These are phyloP conservation scores for Poecilobothrus nobilitatus DNA, from an alignment of 2,888 invertebrate genomes.

Conservation along the genomic window DNA sequence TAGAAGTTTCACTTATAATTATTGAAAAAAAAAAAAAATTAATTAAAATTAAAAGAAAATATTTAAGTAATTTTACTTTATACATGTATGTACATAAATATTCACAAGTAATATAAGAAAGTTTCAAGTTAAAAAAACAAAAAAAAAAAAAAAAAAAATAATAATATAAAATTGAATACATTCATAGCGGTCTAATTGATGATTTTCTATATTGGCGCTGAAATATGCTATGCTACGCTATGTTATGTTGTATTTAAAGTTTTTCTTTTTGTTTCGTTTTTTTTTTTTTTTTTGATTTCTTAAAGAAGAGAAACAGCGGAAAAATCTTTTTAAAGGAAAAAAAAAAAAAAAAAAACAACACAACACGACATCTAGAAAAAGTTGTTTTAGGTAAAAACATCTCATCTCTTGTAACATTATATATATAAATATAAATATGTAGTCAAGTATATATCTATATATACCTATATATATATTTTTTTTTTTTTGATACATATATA, in stretches of 20 bases:
- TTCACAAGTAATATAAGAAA: background rate
- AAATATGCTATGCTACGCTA: background rate
- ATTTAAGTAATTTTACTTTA: background rate
- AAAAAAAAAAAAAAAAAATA: background rate
- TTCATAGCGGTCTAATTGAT: conserved; percentile 6
- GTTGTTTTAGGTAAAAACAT: conserved; percentile 3
- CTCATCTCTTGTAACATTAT: background rate
- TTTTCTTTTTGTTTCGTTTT: background rate
- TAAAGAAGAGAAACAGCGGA: background rate
- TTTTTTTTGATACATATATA: no score
- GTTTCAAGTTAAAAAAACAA: background rate
- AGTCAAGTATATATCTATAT: no score
- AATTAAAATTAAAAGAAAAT: no score
- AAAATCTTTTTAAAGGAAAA: background rate
- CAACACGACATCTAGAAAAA: background rate
- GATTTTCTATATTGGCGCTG: conserved; percentile 3
- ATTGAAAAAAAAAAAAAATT: background rate
- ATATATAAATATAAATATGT: no score
- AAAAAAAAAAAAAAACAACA: background rate
- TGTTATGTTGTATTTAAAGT: background rate
- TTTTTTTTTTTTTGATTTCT: no score
- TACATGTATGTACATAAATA: background rate
- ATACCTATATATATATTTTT: no score
- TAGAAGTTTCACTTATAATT: background rate
- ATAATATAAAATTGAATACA: background rate